Evolutionary conservation across 1,140 invertebrate genomes (phyloP), one percentile per base, ranked within the genome.

Genomic region (Aphaenogaster rudis): DNA sequence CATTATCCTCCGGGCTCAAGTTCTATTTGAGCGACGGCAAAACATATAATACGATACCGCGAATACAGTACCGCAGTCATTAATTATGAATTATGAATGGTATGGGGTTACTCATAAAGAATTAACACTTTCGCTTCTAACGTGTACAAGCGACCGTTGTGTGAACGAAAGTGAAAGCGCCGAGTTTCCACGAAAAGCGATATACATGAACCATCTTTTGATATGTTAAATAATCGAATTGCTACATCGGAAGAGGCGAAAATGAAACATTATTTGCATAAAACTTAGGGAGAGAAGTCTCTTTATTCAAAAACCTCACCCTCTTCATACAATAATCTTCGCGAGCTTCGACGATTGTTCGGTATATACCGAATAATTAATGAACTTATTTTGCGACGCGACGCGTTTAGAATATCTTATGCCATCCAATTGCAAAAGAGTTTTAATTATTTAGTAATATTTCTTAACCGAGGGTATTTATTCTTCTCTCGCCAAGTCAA

Each of bases 71-170:
- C 69, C 69, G 59, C 17, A 0, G 80, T 84, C 80, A 84, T 84
- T 84, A 84, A 84, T 84, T 84, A 76, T 74, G 54, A 74, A 84
- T 84, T 84, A 74, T 76, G 69, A 84, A 84, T 76, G 69, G 80
- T 36, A 45, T 15, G 69, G 69, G n/a, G 57, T 74, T 54, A 76
- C 80, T 74, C 33, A 45, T 61, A 61, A 48, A 61, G 80, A 84
- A 76, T 84, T 84, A 84, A 84, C 80, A 76, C 80, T 84, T 76
- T 84, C 80, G 28, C 80, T 39, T 13, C 28, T 11, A 59, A 28
- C 52, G 67, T 33, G 42, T 5, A 48, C 33, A 28, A 57, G 28
- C n/a, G 28, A 48, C 11, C 45, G 54, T 74, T 57, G 36, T 17
- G 36, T 6, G 77, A 67, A 69, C 48, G 33, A 84, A 84, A 84